phyloP scores from a whole-genome alignment of 2,888 invertebrate species.

The Luffia ferchaultella region DNA sequence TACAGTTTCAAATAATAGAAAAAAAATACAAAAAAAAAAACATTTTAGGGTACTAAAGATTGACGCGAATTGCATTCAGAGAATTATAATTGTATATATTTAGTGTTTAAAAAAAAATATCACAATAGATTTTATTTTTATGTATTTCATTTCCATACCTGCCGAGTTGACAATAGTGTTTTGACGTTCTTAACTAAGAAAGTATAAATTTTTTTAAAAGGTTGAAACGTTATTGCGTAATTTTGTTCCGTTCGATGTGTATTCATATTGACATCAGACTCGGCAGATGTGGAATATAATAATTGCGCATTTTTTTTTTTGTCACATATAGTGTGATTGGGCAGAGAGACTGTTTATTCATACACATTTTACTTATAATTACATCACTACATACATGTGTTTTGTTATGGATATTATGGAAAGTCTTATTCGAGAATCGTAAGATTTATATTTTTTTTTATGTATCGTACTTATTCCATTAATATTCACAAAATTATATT shows the following conservation, averaged over 20 bases:
- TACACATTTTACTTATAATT: slow-evolving; percentile 32
- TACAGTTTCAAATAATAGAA: slow-evolving; percentile 56
- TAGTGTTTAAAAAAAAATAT: slow-evolving; percentile 46
- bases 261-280: too few relatives aligned
- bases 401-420: slow-evolving; percentile 27
- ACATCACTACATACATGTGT: slow-evolving; percentile 33
- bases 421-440: slow-evolving; percentile 40
- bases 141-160: not conserved
- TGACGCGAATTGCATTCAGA: slow-evolving; percentile 28
- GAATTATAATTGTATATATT: slow-evolving; percentile 51
- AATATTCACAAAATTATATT: slow-evolving; percentile 44
- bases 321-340: slow-evolving; percentile 29
- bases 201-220: too few relatives aligned
- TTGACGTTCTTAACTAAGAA: too few relatives aligned
- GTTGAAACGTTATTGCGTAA: too few relatives aligned
- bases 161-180: too few relatives aligned
- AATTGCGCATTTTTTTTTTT: too few relatives aligned
- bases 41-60: slow-evolving; percentile 40
- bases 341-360: slow-evolving; percentile 44
- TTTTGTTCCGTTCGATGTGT: too few relatives aligned
- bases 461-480: slow-evolving; percentile 63
- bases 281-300: too few relatives aligned
- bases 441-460: slow-evolving; percentile 30
- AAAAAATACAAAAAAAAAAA: slow-evolving; percentile 43
- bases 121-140: slow-evolving; percentile 36